These are phyloP conservation scores for Plagodis pulveraria DNA, from an alignment of 2,888 invertebrate genomes.

Conservation along the genomic window DNA sequence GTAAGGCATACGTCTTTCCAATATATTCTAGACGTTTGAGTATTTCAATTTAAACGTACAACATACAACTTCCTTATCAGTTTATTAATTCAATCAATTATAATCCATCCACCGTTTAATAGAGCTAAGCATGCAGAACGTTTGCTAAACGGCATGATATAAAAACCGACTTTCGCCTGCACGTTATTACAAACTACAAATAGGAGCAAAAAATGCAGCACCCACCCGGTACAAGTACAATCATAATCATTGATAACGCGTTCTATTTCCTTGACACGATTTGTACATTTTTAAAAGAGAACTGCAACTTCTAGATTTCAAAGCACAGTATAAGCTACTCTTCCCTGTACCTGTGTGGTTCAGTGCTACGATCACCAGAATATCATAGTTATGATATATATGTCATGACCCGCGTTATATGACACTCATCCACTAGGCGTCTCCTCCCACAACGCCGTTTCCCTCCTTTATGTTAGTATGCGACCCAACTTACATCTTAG, in stretches of 20 bases:
- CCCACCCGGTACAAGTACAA: slow-evolving; percentile 30
- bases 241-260: slow-evolving; percentile 51
- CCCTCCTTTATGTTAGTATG: too few species aligned
- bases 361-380: too few species aligned
- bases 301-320: neutral
- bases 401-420: too few species aligned
- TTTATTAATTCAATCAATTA: neutral
- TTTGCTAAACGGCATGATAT: slow-evolving; percentile 15
- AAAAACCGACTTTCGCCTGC: slow-evolving; percentile 36
- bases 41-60: too few species aligned
- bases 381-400: too few species aligned
- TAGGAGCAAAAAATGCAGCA: slow-evolving; percentile 41
- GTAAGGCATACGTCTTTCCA: too few species aligned
- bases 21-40: too few species aligned
- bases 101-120: slow-evolving; percentile 8
- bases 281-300: neutral
- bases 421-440: too few species aligned
- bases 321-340: too few species aligned
- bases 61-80: neutral
- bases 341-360: too few species aligned
- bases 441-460: too few species aligned
- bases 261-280: slow-evolving; percentile 38
- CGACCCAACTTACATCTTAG: too few species aligned
- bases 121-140: slow-evolving; percentile 13
- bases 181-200: slow-evolving; percentile 40